Evolutionary conservation across 1,140 invertebrate genomes (phyloP), one percentile per base, ranked within the genome.

Genomic region (Pseudoatta argentina): DNA sequence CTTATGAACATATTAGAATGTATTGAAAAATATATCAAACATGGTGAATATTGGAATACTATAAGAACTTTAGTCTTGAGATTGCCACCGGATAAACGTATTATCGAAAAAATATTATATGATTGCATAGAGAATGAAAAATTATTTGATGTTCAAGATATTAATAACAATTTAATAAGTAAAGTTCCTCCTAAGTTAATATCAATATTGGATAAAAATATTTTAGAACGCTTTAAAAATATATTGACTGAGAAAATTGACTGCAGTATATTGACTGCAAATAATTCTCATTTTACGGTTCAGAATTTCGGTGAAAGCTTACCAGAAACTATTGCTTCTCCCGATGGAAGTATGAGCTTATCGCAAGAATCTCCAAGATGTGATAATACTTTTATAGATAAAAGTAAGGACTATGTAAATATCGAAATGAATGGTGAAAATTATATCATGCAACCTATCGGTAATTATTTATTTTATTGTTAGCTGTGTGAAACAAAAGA

Each of bases 381-480:
- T 2, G 39, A 61, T 30, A 14, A 0, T 77, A 27, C 1, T 30
- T 14, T 27, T 67, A 21, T 16, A 27, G 14, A 48, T 12, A 30
- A 53, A 34, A 27, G 0, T 53, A 51, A 51, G 0, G 21, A 51
- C 4, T 12, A 4, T 57, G 16, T n/a, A 21, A 39, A 44, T 44
- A 44, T 39, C 6, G 27, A 63, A n/a, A 5, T 12, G 30, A 82
- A 55, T 18, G 57, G 39, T 5, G 10, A 85, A 89, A 14, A 5
- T 34, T 85, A 39, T 27, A 27, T 3, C 10, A 27, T 89, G 8
- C 39, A 55, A 44, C 16, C 12, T 48, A 82, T 88, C 53, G 86
- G 86, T 91, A 86, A 86, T 59, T 21, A 64, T 55, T 76, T 39
- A 61, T 48, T 59, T 63, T 61, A 16, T 39, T 86, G 44, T 86